Percentiles rank a stretch among this genome's conserved stretches.
phyloP scores from a whole-genome alignment of 1,140 invertebrate species.

The Aradophagus sp. region DNA sequence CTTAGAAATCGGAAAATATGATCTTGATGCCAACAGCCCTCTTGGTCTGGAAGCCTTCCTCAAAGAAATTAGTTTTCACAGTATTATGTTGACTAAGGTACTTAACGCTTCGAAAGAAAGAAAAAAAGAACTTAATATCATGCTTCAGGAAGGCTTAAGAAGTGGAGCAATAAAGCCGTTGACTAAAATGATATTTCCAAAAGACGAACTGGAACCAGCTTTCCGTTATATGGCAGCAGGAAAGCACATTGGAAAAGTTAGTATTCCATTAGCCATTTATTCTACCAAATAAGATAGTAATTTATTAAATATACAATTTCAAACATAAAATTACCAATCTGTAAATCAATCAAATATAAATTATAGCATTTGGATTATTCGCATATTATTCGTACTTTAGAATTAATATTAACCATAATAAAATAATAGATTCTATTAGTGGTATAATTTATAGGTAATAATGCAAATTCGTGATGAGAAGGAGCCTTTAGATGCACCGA shows the following conservation, averaged over 20 bases:
- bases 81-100: conserved; percentile 81
- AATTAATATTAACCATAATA: no score
- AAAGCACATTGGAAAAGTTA: conserved; percentile 83
- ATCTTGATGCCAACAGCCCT: conserved; percentile 79
- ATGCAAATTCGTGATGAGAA: conserved; percentile 77
- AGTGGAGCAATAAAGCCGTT: conserved; percentile 75
- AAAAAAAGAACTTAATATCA: conserved; percentile 44
- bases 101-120: conserved; percentile 71
- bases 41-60: conserved; percentile 85
- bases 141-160: conserved; percentile 76
- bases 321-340: no score
- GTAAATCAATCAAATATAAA: no score
- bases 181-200: conserved; percentile 68
- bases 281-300: no score
- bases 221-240: conserved; percentile 81
- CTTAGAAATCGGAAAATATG: conserved; percentile 87
- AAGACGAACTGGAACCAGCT: conserved; percentile 72
- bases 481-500: conserved; percentile 45
- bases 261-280: not conserved
- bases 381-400: no score
- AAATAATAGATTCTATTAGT: no score
- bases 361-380: no score
- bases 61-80: conserved; percentile 87
- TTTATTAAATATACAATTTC: no score
- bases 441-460: conserved; percentile 65